Conservation (phyloP, 1,140 invertebrate genomes). For the Drosophila saltans region DNA sequence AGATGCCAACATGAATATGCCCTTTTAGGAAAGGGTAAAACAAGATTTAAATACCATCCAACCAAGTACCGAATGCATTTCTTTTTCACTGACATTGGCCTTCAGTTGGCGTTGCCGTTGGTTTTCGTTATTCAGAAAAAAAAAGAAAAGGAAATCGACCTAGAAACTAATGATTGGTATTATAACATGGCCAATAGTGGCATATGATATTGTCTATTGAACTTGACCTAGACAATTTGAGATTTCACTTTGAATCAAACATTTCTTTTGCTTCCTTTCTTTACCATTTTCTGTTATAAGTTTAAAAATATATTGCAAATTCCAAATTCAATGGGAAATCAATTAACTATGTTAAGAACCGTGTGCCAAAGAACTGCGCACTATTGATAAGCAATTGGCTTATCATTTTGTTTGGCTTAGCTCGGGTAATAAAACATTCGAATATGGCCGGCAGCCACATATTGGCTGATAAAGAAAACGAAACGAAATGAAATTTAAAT, state of each 20-base stretch:
- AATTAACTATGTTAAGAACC: neutral
- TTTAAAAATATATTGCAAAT: neutral
- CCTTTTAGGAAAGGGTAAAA: too few species aligned
- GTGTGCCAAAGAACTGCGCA: slow-evolving; percentile 13
- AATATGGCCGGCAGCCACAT: neutral
- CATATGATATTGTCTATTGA: neutral
- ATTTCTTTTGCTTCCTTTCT: neutral
- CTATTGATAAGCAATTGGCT: slow-evolving; percentile 24
- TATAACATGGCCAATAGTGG: neutral
- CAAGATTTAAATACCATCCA: too few species aligned
- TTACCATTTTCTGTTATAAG: neutral
- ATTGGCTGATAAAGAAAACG: slow-evolving; percentile 7
- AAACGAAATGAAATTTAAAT: neutral
- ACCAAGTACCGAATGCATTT: slow-evolving; percentile 33
- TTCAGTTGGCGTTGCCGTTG: slow-evolving; percentile 33
- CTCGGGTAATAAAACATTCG: slow-evolving; percentile 24
- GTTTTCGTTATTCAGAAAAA: neutral
- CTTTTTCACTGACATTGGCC: slow-evolving; percentile 51
- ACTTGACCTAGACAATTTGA: slow-evolving; percentile 3
- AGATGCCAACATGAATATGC: too few species aligned
- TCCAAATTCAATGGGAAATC: neutral
- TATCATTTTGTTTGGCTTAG: neutral
- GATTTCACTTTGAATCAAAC: neutral
- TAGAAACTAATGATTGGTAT: slow-evolving; percentile 4
- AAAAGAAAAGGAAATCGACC: slow-evolving; percentile 4